Base-by-base conservation (phyloP, 2,113 vertebrate genomes). In the Azemiops feae region DNA sequence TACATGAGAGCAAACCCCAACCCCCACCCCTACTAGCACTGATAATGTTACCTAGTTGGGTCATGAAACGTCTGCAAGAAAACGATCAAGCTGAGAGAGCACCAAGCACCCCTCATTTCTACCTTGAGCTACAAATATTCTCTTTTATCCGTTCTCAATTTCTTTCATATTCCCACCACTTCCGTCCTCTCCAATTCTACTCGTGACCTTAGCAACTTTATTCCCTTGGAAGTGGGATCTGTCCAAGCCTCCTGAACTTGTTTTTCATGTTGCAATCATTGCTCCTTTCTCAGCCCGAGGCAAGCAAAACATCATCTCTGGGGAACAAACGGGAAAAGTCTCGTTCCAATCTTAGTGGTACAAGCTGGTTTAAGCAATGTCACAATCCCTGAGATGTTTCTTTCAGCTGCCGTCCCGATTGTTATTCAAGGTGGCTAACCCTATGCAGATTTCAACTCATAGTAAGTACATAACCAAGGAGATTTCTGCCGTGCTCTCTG, bases 241-340 rank as follows among this genome's bases (percentile, higher is more conserved):
- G 47, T 23, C 54, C 45, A 86, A 91, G 45, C 34, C 55, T 39
- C 16, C n/a, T 11, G 20, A 18, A 3, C 2, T 25, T 54, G 23
- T 0, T 39, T 93, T 54, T 55, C 34, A 45, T 55, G 27, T n/a
- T 89, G 27, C 20, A 69, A 88, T 3, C 90, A 9, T 74, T 90
- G 12, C 58, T 94, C 3, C 89, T 93, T 89, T 92, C n/a, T 39
- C 58, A 89, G 54, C 27, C 27, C 16, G 23, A 88, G n/a, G 54
- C 30, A 91, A 58, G 30, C 69, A 60, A 88, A 60, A 20, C 16
- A 9, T 86, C 27, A 88, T 18, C 9, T 94, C 87, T 86, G 1
- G 39, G 57, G 34, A 27, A 50, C 0, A 8, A 12, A n/a, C 0
- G 7, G 22, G n/a, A 85, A 93, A 3, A 34, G 5, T 43, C n/a